Conservation (phyloP, 2,113 vertebrate species). For the Megaceryle maxima region DNA sequence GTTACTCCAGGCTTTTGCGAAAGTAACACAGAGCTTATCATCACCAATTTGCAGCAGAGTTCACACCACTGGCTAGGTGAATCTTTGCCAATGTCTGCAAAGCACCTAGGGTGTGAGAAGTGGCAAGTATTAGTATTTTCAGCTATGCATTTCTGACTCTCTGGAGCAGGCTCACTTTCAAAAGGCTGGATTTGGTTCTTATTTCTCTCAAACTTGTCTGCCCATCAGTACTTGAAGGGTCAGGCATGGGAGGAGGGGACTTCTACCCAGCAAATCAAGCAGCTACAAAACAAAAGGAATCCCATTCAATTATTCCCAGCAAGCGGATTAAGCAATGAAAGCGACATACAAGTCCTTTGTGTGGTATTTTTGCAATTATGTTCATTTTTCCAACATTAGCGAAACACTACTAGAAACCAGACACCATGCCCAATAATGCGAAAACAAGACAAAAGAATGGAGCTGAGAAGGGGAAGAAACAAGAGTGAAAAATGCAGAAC, state of each 20-base stretch:
- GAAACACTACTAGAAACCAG: slow-evolving; percentile 49
- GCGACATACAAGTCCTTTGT: slow-evolving; percentile 43
- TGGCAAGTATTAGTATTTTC: background rate
- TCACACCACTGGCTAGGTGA: background rate
- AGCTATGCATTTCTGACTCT: background rate
- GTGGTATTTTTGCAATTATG: slow-evolving; percentile 50
- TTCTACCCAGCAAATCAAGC: slow-evolving; percentile 23
- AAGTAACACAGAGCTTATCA: background rate
- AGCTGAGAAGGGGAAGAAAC: slow-evolving; percentile 37
- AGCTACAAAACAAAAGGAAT: slow-evolving; percentile 61
- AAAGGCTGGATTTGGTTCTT: background rate
- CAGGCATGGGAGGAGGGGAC: slow-evolving; percentile 1
- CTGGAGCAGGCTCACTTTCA: slow-evolving; percentile 17
- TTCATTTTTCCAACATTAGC: slow-evolving; percentile 58
- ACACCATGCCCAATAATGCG: slow-evolving; percentile 19
- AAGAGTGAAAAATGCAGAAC: slow-evolving; percentile 21
- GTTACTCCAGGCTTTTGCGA: background rate
- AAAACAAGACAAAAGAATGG: slow-evolving; percentile 23
- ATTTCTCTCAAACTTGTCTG: background rate
- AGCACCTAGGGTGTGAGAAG: background rate
- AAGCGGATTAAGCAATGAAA: slow-evolving; percentile 59
- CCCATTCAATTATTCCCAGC: slow-evolving; percentile 34
- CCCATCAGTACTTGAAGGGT: background rate
- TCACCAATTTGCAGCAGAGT: background rate
- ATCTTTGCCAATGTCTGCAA: background rate